phyloP scores from a whole-genome alignment of 2,797 vertebrate genomes.

The Cyprinodon diabolis region DNA sequence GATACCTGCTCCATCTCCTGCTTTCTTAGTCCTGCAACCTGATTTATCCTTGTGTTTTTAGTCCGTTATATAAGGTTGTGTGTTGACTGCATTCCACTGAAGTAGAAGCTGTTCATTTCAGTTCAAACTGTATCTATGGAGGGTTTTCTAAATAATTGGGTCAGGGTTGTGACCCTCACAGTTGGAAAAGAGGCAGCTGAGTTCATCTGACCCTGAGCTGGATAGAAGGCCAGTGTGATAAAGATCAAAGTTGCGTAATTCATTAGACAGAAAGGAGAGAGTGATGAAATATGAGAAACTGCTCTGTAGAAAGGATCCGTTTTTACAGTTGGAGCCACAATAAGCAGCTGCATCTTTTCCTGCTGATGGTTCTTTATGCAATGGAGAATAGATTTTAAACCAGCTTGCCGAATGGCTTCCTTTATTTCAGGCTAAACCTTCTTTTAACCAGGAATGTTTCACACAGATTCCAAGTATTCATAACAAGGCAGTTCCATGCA shows the following conservation, averaged over 20 bases:
- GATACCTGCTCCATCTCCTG: too few relatives aligned
- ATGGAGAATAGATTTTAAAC: background rate
- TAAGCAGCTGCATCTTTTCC: background rate
- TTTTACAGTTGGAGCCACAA: too few relatives aligned
- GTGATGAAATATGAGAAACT: background rate
- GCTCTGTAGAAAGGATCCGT: background rate
- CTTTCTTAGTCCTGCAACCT: too few relatives aligned
- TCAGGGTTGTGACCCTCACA: conserved; percentile 50
- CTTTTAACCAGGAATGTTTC: background rate
- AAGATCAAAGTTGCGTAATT: conserved; percentile 12
- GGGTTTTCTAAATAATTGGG: conserved; percentile 37
- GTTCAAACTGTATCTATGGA: conserved; percentile 34
- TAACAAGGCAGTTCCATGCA: background rate
- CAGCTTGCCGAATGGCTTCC: background rate
- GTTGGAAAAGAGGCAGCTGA: conserved; percentile 9
- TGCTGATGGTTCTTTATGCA: background rate
- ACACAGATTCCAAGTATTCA: background rate
- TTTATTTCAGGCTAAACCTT: background rate
- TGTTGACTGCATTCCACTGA: conserved; percentile 3
- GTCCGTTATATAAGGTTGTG: conserved; percentile 26
- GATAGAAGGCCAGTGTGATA: conserved; percentile 33
- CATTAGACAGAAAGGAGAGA: background rate
- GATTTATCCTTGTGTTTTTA: background rate
- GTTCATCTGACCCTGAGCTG: conserved; percentile 30
- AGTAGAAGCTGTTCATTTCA: conserved; percentile 22